These are phyloP conservation scores for Carpatolechia fugitivella DNA, from an alignment of 2,888 invertebrate species.

Conservation along the genomic window DNA sequence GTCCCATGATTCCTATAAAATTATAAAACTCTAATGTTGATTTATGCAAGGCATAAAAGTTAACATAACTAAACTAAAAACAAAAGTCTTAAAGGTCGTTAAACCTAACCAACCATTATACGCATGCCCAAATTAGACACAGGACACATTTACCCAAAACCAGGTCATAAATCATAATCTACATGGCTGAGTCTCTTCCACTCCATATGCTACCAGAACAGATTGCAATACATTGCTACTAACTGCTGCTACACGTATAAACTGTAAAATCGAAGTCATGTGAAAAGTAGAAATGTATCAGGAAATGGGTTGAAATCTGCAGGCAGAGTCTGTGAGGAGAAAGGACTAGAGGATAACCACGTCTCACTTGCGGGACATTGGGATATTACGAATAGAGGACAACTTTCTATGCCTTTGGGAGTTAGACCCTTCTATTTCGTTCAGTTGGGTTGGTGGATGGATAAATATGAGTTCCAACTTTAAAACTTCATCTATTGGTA, in stretches of 20 bases:
- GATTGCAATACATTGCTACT: not conserved
- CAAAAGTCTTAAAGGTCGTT: not conserved
- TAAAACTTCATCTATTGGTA: not conserved
- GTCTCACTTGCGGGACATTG: not conserved
- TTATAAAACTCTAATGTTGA: too few species aligned
- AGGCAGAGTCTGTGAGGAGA: not conserved
- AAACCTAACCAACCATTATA: conserved; percentile 5
- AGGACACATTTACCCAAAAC: conserved; percentile 15
- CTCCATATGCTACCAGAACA: not conserved
- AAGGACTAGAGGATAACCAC: not conserved
- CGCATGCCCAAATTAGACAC: conserved; percentile 12
- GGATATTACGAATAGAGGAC: conserved; percentile 6
- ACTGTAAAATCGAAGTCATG: not conserved
- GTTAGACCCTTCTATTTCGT: conserved; percentile 2
- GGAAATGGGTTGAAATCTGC: not conserved
- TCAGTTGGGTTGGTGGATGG: not conserved
- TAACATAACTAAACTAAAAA: not conserved
- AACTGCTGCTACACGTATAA: not conserved
- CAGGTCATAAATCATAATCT: conserved; percentile 26
- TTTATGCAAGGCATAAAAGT: not conserved
- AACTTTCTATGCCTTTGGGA: not conserved
- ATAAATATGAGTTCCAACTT: not conserved
- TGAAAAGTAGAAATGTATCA: not conserved
- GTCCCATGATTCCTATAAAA: too few species aligned
- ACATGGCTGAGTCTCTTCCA: conserved; percentile 11